These are phyloP conservation scores for Endotricha flammealis DNA, from an alignment of 2,888 invertebrate species.

Conservation along the genomic window DNA sequence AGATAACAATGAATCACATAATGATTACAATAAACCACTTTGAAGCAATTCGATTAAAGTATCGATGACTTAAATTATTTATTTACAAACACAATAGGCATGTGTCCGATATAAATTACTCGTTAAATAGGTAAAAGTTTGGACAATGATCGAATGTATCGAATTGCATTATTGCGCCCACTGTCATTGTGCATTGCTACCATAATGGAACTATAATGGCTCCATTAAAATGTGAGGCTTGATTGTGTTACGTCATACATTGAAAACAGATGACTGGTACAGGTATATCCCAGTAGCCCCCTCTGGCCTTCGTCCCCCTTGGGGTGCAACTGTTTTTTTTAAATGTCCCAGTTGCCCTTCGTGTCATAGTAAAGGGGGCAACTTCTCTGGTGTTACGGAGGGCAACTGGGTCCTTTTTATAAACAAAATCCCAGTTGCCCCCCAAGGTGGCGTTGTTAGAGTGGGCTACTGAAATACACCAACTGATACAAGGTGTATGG, in stretches of 20 bases:
- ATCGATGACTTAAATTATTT: not conserved
- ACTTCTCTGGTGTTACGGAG: too few species aligned
- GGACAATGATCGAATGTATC: slow-evolving; percentile 4
- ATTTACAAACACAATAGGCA: slow-evolving; percentile 13
- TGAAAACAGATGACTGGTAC: not conserved
- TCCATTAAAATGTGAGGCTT: not conserved
- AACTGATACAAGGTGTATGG: too few species aligned
- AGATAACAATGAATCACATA: too few species aligned
- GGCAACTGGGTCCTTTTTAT: too few species aligned
- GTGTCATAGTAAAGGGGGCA: too few species aligned
- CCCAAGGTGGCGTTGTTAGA: too few species aligned
- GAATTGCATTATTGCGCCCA: slow-evolving; percentile 27
- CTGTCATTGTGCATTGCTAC: slow-evolving; percentile 27
- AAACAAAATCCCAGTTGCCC: too few species aligned
- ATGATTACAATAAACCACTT: slow-evolving; percentile 27
- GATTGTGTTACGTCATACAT: not conserved
- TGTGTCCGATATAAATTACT: slow-evolving; percentile 7
- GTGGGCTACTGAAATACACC: too few species aligned
- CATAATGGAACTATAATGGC: not conserved
- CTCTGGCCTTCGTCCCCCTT: too few species aligned
- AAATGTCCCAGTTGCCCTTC: too few species aligned
- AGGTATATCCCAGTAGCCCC: too few species aligned
- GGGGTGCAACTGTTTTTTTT: too few species aligned
- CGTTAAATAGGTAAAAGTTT: slow-evolving; percentile 28
- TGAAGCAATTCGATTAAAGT: slow-evolving; percentile 24